Conservation (phyloP, 2,113 vertebrate genomes). For the Rhinolophus ferrumequinum region DNA sequence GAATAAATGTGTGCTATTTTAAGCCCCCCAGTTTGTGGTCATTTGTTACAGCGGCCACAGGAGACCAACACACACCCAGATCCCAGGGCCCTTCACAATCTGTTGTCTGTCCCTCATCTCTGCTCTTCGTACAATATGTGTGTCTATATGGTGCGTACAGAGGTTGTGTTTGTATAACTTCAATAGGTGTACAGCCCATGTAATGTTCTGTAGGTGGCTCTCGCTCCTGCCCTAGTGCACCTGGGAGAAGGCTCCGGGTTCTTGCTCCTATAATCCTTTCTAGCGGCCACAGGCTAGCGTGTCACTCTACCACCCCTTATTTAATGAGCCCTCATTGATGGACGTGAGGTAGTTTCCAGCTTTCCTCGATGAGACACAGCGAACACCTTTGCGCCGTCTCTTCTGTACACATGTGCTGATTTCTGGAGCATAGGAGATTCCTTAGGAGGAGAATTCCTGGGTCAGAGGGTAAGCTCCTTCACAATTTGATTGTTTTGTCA, state of each 20-base stretch:
- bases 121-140: too few relatives aligned
- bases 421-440: background rate
- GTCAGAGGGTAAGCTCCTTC: background rate
- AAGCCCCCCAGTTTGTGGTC: background rate
- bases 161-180: background rate
- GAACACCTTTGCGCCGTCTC: fast-evolving
- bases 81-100: background rate
- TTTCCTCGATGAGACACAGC: fast-evolving
- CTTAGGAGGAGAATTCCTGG: background rate
- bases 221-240: fast-evolving
- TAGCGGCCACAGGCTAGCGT: fast-evolving
- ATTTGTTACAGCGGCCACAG: background rate
- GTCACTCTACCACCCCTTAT: background rate
- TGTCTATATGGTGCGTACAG: fast-evolving
- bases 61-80: fast-evolving
- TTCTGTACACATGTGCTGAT: background rate
- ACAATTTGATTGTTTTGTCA: background rate
- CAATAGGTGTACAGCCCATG: background rate
- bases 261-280: background rate
- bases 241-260: background rate
- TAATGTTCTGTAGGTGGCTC: background rate
- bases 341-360: fast-evolving
- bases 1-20: background rate
- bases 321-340: fast-evolving
- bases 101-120: background rate